Evolutionary conservation across 53 echinoderm and acorn worm genomes (phyloP).

Genomic region (Paelopatides confundens): DNA sequence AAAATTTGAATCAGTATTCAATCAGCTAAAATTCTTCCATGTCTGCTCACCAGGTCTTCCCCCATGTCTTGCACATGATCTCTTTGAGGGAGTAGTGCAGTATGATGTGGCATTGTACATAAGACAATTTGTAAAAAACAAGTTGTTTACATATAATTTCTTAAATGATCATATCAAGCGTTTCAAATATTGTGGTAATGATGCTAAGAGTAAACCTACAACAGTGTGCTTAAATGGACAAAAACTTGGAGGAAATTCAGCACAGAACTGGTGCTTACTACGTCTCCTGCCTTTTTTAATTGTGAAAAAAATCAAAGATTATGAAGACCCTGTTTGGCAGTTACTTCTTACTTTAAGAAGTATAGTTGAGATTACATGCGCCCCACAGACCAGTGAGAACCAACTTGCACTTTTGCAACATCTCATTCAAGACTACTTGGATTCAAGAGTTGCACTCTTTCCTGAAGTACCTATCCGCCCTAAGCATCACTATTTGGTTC

Average conservation of each 20-base stretch:
- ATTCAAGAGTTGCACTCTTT: constrained; percentile 55
- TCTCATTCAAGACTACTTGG: constrained; percentile 68
- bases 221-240: constrained; percentile 40
- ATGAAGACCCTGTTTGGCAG: constrained; percentile 68
- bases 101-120: constrained; percentile 70
- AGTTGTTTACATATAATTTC: constrained; percentile 63
- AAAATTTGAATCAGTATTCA: constrained; percentile 77
- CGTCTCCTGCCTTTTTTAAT: constrained; percentile 69
- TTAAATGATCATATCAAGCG: constrained; percentile 54
- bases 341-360: neutral
- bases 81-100: constrained; percentile 74
- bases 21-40: constrained; percentile 68
- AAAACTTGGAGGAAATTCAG: constrained; percentile 73
- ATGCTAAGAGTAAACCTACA: constrained; percentile 48
- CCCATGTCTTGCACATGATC: constrained; percentile 75
- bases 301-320: constrained; percentile 44
- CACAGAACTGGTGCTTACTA: constrained; percentile 72
- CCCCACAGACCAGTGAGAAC: constrained; percentile 44
- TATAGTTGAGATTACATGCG: constrained; percentile 55
- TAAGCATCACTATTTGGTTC: constrained; percentile 69
- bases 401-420: constrained; percentile 62
- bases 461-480: constrained; percentile 58
- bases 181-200: constrained; percentile 58
- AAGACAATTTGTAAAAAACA: constrained; percentile 61
- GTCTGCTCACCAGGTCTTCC: constrained; percentile 69